phyloP scores from a whole-genome alignment of 2,888 invertebrate species.

The Epiblema foenella region DNA sequence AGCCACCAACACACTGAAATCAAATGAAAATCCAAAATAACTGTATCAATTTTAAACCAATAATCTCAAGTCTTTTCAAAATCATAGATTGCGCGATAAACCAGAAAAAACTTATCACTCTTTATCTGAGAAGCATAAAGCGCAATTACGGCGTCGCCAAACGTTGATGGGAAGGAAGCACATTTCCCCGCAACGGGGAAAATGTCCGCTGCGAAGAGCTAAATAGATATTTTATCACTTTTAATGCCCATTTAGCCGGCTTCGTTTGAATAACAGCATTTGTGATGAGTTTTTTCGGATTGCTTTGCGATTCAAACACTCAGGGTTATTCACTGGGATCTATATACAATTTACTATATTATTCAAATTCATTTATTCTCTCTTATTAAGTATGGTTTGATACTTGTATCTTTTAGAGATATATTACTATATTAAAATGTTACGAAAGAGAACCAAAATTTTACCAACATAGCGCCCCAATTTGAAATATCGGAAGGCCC shows the following conservation, averaged over 20 bases:
- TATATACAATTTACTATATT: slow-evolving; percentile 1
- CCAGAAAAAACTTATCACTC: slow-evolving; percentile 62
- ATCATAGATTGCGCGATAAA: slow-evolving; percentile 37
- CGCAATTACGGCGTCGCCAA: slow-evolving; percentile 76
- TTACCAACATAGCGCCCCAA: slow-evolving; percentile 11
- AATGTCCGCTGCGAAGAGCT: slow-evolving; percentile 69
- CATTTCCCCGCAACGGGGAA: slow-evolving; percentile 62
- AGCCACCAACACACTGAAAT: not conserved
- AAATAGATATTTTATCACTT: slow-evolving; percentile 84
- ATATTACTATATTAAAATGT: not conserved
- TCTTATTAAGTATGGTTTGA: not conserved
- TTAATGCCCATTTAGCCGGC: slow-evolving; percentile 78
- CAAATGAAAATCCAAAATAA: not conserved
- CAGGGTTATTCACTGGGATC: slow-evolving; percentile 46
- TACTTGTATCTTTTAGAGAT: not conserved
- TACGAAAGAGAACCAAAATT: not conserved
- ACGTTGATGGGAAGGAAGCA: slow-evolving; percentile 73
- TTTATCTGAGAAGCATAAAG: slow-evolving; percentile 76
- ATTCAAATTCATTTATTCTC: not conserved
- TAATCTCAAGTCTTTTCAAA: not conserved
- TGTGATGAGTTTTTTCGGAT: slow-evolving; percentile 48
- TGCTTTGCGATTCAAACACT: slow-evolving; percentile 49
- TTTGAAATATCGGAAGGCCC: slow-evolving; percentile 19
- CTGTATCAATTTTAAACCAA: not conserved
- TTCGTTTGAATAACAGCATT: slow-evolving; percentile 69